Evolutionary conservation across 1,140 invertebrate genomes (phyloP).

Genomic region (Procambarus virginalis): DNA sequence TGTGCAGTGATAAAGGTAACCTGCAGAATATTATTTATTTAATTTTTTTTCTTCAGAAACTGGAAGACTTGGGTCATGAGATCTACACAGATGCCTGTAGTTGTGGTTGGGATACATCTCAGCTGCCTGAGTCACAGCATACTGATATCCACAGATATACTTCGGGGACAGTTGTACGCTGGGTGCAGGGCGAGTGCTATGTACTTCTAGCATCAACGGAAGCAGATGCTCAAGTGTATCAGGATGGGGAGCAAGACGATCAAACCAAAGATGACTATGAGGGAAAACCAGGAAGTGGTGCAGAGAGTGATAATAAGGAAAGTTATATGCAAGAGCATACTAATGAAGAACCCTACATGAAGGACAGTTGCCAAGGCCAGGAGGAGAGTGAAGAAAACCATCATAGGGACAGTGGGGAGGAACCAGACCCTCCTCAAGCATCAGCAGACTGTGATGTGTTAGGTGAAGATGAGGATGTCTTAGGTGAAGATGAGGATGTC

Average conservation of each 20-base stretch:
- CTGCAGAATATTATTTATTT: background rate
- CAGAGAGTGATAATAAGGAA: background rate
- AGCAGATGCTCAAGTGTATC: background rate
- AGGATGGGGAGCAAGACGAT: slow-evolving; percentile 18
- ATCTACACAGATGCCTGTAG: slow-evolving; percentile 36
- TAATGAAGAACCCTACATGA: background rate
- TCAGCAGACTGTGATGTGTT: background rate
- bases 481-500: too few species aligned
- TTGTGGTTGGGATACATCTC: slow-evolving; percentile 58
- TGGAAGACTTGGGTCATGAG: slow-evolving; percentile 58
- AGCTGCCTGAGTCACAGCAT: slow-evolving; percentile 56
- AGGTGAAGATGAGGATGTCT: background rate
- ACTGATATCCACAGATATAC: slow-evolving; percentile 60
- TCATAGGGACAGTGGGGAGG: background rate
- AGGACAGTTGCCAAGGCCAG: background rate
- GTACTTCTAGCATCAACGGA: slow-evolving; percentile 55
- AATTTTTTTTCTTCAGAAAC: slow-evolving; percentile 41
- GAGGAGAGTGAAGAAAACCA: slow-evolving; percentile 5
- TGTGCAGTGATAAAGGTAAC: background rate
- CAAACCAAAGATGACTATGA: slow-evolving; percentile 18
- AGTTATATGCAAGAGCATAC: background rate
- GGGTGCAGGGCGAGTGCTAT: slow-evolving; percentile 60
- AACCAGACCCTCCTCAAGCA: background rate
- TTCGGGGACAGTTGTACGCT: slow-evolving; percentile 52
- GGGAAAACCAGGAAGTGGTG: background rate